Evolutionary conservation across 2,113 vertebrate species (phyloP).

Genomic region (Genyomyrus donnyi): DNA sequence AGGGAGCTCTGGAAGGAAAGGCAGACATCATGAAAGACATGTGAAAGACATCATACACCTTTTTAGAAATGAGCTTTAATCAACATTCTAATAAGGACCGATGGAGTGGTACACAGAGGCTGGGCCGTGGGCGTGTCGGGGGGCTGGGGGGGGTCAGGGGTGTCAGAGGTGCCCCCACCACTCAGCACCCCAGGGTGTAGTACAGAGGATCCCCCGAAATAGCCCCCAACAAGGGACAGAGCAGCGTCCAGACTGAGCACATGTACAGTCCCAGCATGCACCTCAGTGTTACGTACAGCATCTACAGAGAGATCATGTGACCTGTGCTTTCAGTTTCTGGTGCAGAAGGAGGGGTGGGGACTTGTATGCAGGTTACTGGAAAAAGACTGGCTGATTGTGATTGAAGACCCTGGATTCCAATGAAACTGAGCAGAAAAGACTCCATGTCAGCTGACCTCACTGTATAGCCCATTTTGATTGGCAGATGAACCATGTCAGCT

Average conservation of each 20-base stretch:
- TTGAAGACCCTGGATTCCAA: background rate
- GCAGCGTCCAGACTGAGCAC: slow-evolving; percentile 15
- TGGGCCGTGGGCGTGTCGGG: slow-evolving; percentile 12
- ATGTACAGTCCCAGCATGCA: slow-evolving; percentile 41
- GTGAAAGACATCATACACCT: background rate
- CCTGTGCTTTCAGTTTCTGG: background rate
- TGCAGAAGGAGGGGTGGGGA: background rate
- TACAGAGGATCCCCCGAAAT: background rate
- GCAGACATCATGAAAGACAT: slow-evolving; percentile 22
- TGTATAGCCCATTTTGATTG: background rate
- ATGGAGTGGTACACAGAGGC: slow-evolving; percentile 42
- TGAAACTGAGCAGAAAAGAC: background rate
- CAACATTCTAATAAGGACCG: slow-evolving; percentile 52
- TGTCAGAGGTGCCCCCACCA: background rate
- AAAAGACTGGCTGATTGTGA: background rate
- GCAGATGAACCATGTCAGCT: background rate
- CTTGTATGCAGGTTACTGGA: background rate
- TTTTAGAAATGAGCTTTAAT: slow-evolving; percentile 55
- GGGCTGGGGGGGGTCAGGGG: background rate
- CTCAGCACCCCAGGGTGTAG: background rate
- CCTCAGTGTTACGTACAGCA: slow-evolving; percentile 32
- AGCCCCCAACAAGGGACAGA: background rate
- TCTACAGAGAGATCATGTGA: slow-evolving; percentile 20
- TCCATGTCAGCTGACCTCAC: background rate
- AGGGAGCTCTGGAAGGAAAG: background rate